Evolutionary conservation across 2,888 invertebrate species (phyloP).

Genomic region (Thyatira batis): DNA sequence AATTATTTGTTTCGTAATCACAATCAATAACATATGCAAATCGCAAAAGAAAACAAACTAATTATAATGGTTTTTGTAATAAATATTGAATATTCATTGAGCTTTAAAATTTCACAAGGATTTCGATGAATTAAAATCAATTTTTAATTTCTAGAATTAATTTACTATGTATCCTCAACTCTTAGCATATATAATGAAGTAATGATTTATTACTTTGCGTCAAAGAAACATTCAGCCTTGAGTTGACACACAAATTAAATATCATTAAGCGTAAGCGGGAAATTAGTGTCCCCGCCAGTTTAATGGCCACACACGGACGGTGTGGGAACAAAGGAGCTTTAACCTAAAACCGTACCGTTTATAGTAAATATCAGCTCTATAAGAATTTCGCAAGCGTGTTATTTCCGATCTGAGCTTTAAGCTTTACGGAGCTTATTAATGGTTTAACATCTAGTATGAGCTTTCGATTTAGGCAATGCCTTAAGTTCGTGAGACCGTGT

Average conservation of each 20-base stretch:
- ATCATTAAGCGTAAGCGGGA: too few relatives aligned
- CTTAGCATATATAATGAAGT: neutral
- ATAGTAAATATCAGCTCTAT: slow-evolving; percentile 49
- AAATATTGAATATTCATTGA: neutral
- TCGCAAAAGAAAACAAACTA: neutral
- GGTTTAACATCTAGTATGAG: neutral
- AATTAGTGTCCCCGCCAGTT: slow-evolving; percentile 21
- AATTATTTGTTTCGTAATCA: neutral
- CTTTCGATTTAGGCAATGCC: neutral
- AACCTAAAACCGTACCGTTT: slow-evolving; percentile 38
- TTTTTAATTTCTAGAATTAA: neutral
- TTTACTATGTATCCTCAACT: neutral
- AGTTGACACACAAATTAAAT: too few relatives aligned
- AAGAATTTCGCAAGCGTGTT: slow-evolving; percentile 31
- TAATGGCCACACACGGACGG: slow-evolving; percentile 27
- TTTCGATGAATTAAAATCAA: neutral
- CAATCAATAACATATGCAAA: neutral
- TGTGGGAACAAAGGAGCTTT: slow-evolving; percentile 43
- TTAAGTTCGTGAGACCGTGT: neutral
- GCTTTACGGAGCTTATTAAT: slow-evolving; percentile 11
- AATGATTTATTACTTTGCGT: too few relatives aligned
- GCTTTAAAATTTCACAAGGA: neutral
- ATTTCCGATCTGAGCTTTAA: slow-evolving; percentile 17
- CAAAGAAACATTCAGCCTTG: neutral
- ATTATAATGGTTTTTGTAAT: neutral